phyloP scores from a whole-genome alignment of 2,797 vertebrate species.

The Spinus olivaceus region DNA sequence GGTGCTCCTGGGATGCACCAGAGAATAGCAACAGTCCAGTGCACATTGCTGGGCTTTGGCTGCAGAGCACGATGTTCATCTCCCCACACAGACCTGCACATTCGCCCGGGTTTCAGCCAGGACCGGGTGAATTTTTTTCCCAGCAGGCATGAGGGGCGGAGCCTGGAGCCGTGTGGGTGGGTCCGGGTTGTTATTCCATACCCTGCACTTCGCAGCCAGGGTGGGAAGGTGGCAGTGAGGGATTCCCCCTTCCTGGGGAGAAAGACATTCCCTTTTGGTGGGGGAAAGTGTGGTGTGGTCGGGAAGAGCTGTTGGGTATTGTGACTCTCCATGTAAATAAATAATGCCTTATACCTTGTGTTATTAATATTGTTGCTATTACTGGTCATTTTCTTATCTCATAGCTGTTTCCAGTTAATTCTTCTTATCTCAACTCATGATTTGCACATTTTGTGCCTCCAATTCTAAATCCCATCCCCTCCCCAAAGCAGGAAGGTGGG shows the following conservation, averaged over 20 bases:
- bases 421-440: not conserved
- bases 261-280: not conserved
- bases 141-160: not conserved
- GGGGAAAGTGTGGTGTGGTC: accelerated
- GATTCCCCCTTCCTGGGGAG: not conserved
- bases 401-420: not conserved
- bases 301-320: not conserved
- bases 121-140: not conserved
- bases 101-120: not conserved
- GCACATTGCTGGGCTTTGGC: accelerated
- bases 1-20: not conserved
- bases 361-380: not conserved
- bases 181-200: not conserved
- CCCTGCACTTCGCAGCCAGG: not conserved
- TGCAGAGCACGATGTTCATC: not conserved
- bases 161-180: not conserved
- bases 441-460: not conserved
- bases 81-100: accelerated
- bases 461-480: not conserved
- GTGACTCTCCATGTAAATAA: not conserved
- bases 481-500: not conserved
- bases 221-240: not conserved
- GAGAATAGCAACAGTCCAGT: not conserved
- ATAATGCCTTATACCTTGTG: not conserved
- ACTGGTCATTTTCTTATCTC: not conserved